Evolutionary conservation across 2,113 vertebrate species (phyloP), one percentile per base, ranked within the genome.

Genomic region (Ammospiza caudacuta): DNA sequence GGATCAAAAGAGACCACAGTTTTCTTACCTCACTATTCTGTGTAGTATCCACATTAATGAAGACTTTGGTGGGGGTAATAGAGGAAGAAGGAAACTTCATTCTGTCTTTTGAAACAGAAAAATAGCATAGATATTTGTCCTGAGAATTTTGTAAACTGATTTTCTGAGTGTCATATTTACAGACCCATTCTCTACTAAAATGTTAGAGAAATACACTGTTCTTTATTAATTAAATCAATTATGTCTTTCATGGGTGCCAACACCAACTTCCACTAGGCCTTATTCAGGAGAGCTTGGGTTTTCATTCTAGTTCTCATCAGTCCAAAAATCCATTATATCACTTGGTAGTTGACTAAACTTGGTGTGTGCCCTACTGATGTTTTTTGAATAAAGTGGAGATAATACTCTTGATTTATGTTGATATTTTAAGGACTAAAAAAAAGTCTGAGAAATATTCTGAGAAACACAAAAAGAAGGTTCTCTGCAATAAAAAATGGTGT

Each of bases 161-260:
- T 84, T 86, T 85, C n/a, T 54, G 7, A 47, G 27, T 54, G 21
- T 33, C 16, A 18, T 25, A 19, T 43, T 57, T 67, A 76, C 27
- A 64, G 27, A 75, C 28, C 5, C 9, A 35, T 43, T 61, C 39
- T 73, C 20, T 27, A 64, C 39, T 67, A 43, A 85, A 58, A 22
- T 4, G 0, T 28, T 28, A 10, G 3, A 46, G 6, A 16, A 66
- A 44, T 33, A 2, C 17, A 25, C 15, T n/a, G 4, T 28, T 67
- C 61, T 81, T 39, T 41, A 55, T 55, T 15, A 83, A 21, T 35
- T 64, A 77, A 83, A 72, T 5, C 9, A n/a, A 13, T 17, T 33
- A 6, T 61, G 21, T 28, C 27, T 87, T 91, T 69, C 46, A 29
- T 46, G 28, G 15, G 11, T 69, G 20, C 11, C 25, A 80, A 12